phyloP scores from a whole-genome alignment of 2,888 invertebrate species.

The Mayetiola destructor region DNA sequence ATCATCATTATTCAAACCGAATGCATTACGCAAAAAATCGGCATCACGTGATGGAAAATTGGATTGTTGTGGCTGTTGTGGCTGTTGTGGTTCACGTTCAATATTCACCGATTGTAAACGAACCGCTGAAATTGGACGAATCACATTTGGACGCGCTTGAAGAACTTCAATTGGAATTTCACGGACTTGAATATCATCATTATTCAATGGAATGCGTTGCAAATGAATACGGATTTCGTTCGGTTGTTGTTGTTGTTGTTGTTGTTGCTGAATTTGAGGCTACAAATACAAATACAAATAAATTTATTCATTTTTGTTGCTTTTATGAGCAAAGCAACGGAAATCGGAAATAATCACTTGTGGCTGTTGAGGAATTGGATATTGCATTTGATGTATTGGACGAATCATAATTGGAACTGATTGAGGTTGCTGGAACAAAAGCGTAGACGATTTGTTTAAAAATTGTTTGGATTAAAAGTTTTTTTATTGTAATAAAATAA shows the following conservation, averaged over 20 bases:
- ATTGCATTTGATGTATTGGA: conserved; percentile 23
- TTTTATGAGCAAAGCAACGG: too few species aligned
- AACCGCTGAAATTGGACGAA: conserved; percentile 24
- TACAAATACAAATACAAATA: too few species aligned
- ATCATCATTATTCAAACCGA: conserved; percentile 34
- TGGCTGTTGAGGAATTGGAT: conserved; percentile 30
- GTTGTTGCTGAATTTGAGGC: too few species aligned
- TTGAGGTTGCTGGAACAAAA: conserved; percentile 14
- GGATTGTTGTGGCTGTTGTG: conserved; percentile 31
- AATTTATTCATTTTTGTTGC: too few species aligned
- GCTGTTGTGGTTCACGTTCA: conserved; percentile 16
- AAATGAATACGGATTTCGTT: conserved; percentile 33
- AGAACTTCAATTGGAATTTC: conserved; percentile 14
- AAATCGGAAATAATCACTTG: too few species aligned
- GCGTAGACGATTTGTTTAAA: background rate
- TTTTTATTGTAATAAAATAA: background rate
- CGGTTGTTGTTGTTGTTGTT: background rate
- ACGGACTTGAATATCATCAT: conserved; percentile 23
- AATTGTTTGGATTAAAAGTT: background rate
- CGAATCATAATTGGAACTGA: conserved; percentile 22
- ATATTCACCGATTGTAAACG: conserved; percentile 14
- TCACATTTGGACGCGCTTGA: conserved; percentile 26
- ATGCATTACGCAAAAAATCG: conserved; percentile 30
- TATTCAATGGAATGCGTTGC: conserved; percentile 30
- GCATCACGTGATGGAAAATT: conserved; percentile 31